Percentiles rank a stretch among this genome's conserved stretches.
These are phyloP conservation scores for Pseudoatta argentina DNA, from an alignment of 1,140 invertebrate genomes.

Conservation along the genomic window DNA sequence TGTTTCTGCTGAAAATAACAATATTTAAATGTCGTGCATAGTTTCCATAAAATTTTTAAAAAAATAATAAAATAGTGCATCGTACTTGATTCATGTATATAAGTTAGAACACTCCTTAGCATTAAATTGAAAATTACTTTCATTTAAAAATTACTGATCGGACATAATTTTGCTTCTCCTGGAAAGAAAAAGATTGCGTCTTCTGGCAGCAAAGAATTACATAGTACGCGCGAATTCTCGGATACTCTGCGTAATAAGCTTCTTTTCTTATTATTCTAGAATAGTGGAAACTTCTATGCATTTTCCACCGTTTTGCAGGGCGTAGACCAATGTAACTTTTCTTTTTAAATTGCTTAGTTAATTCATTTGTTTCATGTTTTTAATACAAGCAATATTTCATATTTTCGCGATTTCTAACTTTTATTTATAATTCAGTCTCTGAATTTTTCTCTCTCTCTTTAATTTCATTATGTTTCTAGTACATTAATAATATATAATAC, in stretches of 20 bases:
- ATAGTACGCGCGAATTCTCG: not conserved
- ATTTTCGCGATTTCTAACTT: not conserved
- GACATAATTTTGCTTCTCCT: no score
- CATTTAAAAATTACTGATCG: no score
- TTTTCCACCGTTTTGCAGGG: not conserved
- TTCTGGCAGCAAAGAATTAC: not conserved
- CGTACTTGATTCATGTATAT: no score
- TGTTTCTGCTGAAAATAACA: not conserved
- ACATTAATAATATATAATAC: not conserved
- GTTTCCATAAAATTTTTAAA: no score
- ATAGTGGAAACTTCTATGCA: slow-evolving; percentile 33
- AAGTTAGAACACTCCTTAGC: no score
- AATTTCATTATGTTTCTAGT: not conserved
- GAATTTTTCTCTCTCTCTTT: not conserved
- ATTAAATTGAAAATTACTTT: no score
- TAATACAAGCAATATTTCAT: not conserved
- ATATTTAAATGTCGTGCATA: not conserved
- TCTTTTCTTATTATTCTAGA: not conserved
- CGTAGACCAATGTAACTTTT: slow-evolving; percentile 57
- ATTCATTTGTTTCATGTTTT: not conserved
- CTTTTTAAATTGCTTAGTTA: slow-evolving; percentile 55
- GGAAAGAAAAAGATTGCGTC: not conserved
- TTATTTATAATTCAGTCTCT: not conserved
- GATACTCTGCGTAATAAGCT: no score
- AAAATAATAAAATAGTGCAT: no score